Percentiles rank a stretch among this genome's conserved stretches.
Evolutionary conservation across 2,888 invertebrate genomes (phyloP).

Genomic region (Subacronicta megacephala): DNA sequence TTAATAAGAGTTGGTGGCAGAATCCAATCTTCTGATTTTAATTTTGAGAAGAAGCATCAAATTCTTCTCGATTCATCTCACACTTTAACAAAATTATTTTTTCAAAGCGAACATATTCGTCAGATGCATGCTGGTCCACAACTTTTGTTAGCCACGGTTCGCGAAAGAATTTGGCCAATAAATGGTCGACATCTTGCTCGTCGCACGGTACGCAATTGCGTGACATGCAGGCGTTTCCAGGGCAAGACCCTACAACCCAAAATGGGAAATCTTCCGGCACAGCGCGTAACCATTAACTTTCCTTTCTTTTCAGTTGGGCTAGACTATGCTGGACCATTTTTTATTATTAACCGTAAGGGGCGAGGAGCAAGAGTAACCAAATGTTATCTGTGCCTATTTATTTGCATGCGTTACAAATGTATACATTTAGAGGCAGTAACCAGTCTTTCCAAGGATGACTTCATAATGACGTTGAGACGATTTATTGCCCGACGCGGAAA

Average conservation of each 20-base stretch:
- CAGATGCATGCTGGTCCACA: background rate
- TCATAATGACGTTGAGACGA: slow-evolving; percentile 7
- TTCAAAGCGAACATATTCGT: background rate
- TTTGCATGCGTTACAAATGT: slow-evolving; percentile 2
- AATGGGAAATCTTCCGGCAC: slow-evolving; percentile 9
- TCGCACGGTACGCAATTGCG: slow-evolving; percentile 9
- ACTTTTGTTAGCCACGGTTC: background rate
- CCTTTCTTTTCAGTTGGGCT: slow-evolving; percentile 10
- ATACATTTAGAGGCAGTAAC: slow-evolving; percentile 12
- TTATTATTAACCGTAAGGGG: slow-evolving; percentile 6
- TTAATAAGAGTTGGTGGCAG: background rate
- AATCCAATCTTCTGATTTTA: background rate
- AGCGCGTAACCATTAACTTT: background rate
- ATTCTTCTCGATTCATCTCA: slow-evolving; percentile 4
- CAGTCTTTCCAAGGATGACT: slow-evolving; percentile 7
- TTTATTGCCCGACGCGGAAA: slow-evolving; percentile 19
- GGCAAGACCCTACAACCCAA: slow-evolving; percentile 8
- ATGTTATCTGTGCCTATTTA: background rate
- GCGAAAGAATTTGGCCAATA: slow-evolving; percentile 16
- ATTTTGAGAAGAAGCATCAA: slow-evolving; percentile 16
- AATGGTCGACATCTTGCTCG: slow-evolving; percentile 18
- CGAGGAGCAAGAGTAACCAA: slow-evolving; percentile 7
- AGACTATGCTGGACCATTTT: slow-evolving; percentile 17
- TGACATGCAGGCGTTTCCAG: slow-evolving; percentile 1
- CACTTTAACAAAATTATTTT: background rate